A percentile compares a stretch with the other conserved stretches of the same genome.
Conservation (phyloP, 37 sponge, comb jelly and placozoan genomes). For the Mnemiopsis leidyi region DNA sequence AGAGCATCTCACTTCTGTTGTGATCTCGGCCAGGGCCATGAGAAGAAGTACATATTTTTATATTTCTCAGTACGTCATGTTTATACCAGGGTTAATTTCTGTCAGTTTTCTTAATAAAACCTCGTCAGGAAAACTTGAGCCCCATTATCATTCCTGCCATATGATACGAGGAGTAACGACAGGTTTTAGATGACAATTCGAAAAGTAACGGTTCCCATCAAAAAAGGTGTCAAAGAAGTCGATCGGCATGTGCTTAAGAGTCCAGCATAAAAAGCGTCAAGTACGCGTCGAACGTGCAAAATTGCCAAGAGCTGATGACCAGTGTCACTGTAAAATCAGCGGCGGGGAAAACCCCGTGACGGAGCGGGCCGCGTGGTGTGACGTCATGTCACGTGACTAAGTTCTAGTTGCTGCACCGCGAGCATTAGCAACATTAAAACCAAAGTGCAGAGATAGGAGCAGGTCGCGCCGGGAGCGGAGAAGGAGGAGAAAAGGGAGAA, state of each 20-base stretch:
- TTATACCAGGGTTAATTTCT: neutral
- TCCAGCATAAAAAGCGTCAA: neutral
- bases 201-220: neutral
- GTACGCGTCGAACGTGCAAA: neutral
- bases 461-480: neutral
- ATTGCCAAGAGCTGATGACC: too few relatives aligned
- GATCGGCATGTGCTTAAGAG: neutral
- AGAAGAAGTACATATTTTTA: neutral
- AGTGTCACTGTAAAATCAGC: neutral
- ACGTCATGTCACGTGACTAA: neutral
- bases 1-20: too few relatives aligned
- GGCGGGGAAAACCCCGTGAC: neutral
- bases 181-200: conserved; percentile 18
- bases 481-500: too few relatives aligned
- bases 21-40: too few relatives aligned
- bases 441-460: neutral
- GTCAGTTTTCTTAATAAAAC: neutral
- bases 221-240: neutral
- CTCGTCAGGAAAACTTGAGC: neutral
- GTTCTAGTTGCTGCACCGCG: too few relatives aligned
- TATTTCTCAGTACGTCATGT: neutral
- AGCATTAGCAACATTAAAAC: neutral
- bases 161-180: neutral
- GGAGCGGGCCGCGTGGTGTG: neutral
- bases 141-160: conserved; percentile 6